These are phyloP conservation scores for Microctenopoma lineatum DNA, from an alignment of 2,797 vertebrate genomes.

Conservation along the genomic window DNA sequence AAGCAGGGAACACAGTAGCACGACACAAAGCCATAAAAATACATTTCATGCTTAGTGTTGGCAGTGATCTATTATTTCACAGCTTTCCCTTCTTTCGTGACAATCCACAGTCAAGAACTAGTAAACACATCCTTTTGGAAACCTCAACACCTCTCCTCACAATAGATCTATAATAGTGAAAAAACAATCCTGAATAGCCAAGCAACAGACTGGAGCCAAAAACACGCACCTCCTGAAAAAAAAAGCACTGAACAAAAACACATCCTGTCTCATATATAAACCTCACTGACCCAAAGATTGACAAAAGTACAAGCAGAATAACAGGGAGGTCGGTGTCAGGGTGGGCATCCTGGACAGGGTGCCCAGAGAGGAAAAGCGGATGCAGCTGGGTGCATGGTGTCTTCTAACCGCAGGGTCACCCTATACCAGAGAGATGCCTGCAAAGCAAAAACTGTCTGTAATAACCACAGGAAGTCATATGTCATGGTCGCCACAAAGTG, in stretches of 20 bases:
- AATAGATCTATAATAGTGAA: constrained; percentile 35
- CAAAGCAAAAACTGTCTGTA: constrained; percentile 69
- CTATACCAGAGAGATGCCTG: constrained; percentile 57
- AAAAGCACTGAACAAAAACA: constrained; percentile 61
- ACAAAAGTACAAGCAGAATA: constrained; percentile 55
- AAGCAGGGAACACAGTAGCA: constrained; percentile 23
- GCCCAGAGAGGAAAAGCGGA: constrained; percentile 53
- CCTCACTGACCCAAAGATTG: constrained; percentile 46
- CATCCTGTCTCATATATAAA: constrained; percentile 65
- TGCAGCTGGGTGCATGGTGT: constrained; percentile 71
- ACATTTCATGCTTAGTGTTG: constrained; percentile 45
- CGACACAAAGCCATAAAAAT: constrained; percentile 57
- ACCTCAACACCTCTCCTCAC: constrained; percentile 52
- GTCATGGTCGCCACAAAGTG: neutral
- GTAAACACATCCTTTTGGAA: constrained; percentile 59
- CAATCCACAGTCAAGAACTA: constrained; percentile 40
- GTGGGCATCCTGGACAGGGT: constrained; percentile 63
- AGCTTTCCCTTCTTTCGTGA: constrained; percentile 40
- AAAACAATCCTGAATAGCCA: constrained; percentile 40
- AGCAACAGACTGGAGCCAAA: constrained; percentile 30
- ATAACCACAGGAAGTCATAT: constrained; percentile 52
- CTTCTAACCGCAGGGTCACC: constrained; percentile 54
- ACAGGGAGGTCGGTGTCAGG: constrained; percentile 65
- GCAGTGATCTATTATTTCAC: constrained; percentile 41
- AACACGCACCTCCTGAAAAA: constrained; percentile 49